Evolutionary conservation across 2,113 vertebrate genomes (phyloP).

Genomic region (Spermophilus dauricus): DNA sequence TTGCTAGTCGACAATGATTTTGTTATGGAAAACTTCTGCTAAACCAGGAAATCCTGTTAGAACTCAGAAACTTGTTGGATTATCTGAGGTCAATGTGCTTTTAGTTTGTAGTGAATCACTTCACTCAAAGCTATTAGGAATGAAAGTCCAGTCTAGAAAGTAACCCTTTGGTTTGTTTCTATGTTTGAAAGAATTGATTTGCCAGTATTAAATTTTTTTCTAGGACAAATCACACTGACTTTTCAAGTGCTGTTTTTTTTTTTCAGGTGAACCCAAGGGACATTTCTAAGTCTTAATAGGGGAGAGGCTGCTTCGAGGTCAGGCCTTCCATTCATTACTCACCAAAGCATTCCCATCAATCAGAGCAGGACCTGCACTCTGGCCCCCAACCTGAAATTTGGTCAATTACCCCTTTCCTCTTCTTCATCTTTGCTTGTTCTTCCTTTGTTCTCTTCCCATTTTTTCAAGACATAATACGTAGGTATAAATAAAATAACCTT

Average conservation of each 20-base stretch:
- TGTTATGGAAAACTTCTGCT: conserved; percentile 3
- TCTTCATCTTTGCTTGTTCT: neutral
- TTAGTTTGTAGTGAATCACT: neutral
- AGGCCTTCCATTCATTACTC: neutral
- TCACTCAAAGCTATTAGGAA: conserved; percentile 33
- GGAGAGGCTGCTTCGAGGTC: neutral
- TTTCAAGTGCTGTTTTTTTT: conserved; percentile 32
- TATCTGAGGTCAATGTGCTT: conserved; percentile 31
- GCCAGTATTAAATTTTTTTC: conserved; percentile 46
- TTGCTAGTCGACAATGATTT: conserved; percentile 22
- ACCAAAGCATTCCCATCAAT: neutral
- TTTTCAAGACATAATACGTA: conserved; percentile 23
- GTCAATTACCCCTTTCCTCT: neutral
- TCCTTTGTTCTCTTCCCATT: neutral
- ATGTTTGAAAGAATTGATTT: conserved; percentile 45
- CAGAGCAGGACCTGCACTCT: neutral
- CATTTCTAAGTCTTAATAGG: neutral
- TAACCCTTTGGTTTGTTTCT: neutral
- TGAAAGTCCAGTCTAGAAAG: conserved; percentile 41
- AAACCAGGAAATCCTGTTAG: conserved; percentile 52
- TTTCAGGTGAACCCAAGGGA: conserved; percentile 1
- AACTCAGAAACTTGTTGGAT: conserved; percentile 48
- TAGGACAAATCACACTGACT: conserved; percentile 32
- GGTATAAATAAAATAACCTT: conserved; percentile 42
- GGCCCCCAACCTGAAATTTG: neutral